Conservation (phyloP, 2,888 invertebrate genomes). For the Nephrotoma guestfalica region DNA sequence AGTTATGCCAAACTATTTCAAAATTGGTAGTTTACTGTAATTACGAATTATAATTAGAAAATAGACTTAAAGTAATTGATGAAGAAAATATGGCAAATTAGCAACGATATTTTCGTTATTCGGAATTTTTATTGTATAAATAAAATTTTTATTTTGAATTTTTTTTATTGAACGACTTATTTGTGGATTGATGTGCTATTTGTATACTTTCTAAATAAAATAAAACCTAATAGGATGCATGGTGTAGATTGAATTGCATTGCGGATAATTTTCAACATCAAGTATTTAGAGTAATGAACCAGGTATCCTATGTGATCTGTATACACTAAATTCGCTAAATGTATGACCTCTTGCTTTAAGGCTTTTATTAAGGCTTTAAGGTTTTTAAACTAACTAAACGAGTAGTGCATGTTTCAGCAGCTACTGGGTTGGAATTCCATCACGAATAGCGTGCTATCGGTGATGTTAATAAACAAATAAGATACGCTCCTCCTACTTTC, state of each 20-base stretch:
- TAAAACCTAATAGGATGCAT: not conserved
- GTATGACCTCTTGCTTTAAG: too few relatives aligned
- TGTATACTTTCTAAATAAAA: not conserved
- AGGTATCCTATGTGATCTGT: too few relatives aligned
- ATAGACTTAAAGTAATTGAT: not conserved
- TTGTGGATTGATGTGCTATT: not conserved
- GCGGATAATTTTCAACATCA: not conserved
- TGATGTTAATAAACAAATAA: too few relatives aligned
- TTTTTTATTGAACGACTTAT: not conserved
- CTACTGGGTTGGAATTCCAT: too few relatives aligned
- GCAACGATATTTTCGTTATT: not conserved
- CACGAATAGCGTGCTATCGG: too few relatives aligned
- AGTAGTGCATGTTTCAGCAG: too few relatives aligned
- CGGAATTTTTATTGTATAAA: not conserved
- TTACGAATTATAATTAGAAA: not conserved
- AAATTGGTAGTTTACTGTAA: not conserved
- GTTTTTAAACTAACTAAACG: too few relatives aligned
- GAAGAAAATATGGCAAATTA: not conserved
- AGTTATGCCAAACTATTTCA: not conserved
- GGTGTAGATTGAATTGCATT: not conserved
- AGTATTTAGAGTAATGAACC: too few relatives aligned
- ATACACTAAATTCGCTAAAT: too few relatives aligned
- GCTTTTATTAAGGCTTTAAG: too few relatives aligned
- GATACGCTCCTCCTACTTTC: too few relatives aligned
- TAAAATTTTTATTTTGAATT: not conserved